Conservation (phyloP, 2,888 invertebrate species). For the Exephanes ischioxanthus region DNA sequence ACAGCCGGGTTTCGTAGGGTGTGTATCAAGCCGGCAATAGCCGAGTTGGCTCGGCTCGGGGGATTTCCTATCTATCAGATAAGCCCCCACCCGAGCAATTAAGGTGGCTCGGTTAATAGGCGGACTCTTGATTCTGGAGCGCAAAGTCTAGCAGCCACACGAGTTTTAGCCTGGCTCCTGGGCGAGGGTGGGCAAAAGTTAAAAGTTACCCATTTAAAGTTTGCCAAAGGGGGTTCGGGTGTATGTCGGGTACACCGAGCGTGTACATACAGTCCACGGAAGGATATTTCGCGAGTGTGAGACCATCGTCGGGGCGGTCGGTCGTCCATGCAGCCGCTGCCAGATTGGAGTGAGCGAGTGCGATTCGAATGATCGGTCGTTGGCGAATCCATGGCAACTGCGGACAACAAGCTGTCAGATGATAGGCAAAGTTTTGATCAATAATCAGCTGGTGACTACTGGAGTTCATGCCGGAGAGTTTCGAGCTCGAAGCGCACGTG, state of each 20-base stretch:
- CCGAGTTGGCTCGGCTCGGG: slow-evolving; percentile 1
- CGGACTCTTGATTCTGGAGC: slow-evolving; percentile 62
- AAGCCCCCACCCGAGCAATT: slow-evolving; percentile 63
- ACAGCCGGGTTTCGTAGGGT: not conserved
- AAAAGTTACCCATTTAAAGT: slow-evolving; percentile 76
- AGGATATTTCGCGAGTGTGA: slow-evolving; percentile 20
- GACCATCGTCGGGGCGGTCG: slow-evolving; percentile 41
- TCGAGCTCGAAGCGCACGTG: slow-evolving; percentile 11
- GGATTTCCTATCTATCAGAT: slow-evolving; percentile 67
- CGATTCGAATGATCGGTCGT: slow-evolving; percentile 82
- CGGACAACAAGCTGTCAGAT: slow-evolving; percentile 85
- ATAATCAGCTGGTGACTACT: slow-evolving; percentile 82
- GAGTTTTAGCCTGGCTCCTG: not conserved
- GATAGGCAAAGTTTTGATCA: slow-evolving; percentile 85
- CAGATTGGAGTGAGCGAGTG: slow-evolving; percentile 41
- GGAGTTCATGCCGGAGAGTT: slow-evolving; percentile 66
- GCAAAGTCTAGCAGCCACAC: slow-evolving; percentile 34
- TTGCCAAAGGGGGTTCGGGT: slow-evolving; percentile 60
- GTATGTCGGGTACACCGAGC: not conserved
- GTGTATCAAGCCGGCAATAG: slow-evolving; percentile 19
- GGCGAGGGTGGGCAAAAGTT: slow-evolving; percentile 63
- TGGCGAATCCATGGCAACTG: slow-evolving; percentile 83
- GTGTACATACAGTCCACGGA: not conserved
- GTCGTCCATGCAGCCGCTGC: slow-evolving; percentile 6
- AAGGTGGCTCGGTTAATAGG: slow-evolving; percentile 67